Evolutionary conservation across 2,888 invertebrate species (phyloP).

Genomic region (Brachyptera putata): DNA sequence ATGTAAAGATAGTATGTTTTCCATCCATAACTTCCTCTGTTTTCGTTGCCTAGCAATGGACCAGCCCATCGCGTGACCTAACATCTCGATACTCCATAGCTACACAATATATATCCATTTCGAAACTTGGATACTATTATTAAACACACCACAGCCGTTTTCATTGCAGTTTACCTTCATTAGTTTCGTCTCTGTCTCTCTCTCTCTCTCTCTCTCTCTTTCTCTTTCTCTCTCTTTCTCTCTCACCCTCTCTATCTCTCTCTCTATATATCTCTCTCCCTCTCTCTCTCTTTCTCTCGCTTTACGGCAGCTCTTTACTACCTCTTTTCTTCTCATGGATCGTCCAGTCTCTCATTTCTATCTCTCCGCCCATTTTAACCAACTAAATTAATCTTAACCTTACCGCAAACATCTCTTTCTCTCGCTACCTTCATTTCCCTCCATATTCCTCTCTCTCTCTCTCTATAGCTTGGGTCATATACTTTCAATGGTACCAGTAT

Average conservation of each 20-base stretch:
- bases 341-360: neutral
- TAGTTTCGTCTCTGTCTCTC: too few species aligned
- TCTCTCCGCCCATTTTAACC: neutral
- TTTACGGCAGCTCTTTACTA: neutral
- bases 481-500: too few species aligned
- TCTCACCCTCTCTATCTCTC: too few species aligned
- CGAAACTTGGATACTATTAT: conserved; percentile 3
- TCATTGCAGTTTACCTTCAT: neutral
- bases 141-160: neutral
- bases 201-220: neutral
- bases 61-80: conserved; percentile 2
- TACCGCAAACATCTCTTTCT: too few species aligned
- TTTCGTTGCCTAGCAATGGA: neutral
- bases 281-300: too few species aligned
- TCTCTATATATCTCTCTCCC: neutral
- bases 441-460: too few species aligned
- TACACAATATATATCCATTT: conserved; percentile 5
- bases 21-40: neutral
- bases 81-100: too few species aligned
- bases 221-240: too few species aligned
- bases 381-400: neutral
- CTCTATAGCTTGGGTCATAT: too few species aligned
- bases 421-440: neutral
- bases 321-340: neutral
- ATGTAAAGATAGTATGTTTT: neutral